Percentiles rank a stretch among this genome's conserved stretches.
Evolutionary conservation across 1,140 invertebrate species (phyloP).

Genomic region (Dreissena polymorpha): DNA sequence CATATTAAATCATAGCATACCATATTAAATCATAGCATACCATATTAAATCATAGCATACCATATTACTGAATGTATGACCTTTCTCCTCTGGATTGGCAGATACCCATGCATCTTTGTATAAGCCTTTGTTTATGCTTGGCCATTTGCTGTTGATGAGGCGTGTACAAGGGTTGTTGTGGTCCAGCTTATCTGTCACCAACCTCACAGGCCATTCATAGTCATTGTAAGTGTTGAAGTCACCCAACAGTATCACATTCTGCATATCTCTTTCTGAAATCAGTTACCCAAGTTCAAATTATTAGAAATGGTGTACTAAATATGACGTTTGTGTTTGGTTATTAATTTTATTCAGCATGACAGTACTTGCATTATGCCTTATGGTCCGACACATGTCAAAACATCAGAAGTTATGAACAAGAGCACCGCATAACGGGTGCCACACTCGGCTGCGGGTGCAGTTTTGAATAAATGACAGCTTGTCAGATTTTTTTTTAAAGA

Average conservation of each 20-base stretch:
- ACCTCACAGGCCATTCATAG: constrained; percentile 63
- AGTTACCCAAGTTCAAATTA: constrained; percentile 3
- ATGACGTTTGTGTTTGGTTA: no score
- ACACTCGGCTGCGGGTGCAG: no score
- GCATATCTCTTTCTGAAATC: constrained; percentile 60
- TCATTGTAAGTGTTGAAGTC: constrained; percentile 73
- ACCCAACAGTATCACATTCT: constrained; percentile 67
- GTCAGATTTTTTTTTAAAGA: no score
- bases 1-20: no score
- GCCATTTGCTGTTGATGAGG: no score
- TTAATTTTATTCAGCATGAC: no score
- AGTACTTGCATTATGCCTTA: background rate
- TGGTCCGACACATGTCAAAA: background rate
- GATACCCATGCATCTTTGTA: constrained; percentile 55
- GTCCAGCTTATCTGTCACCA: constrained; percentile 54
- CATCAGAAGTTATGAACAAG: background rate
- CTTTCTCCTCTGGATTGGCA: constrained; percentile 41
- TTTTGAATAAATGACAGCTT: no score
- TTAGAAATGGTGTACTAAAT: background rate
- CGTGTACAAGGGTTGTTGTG: constrained; percentile 22
- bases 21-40: no score
- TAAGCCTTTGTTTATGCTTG: background rate
- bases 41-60: constrained; percentile 46
- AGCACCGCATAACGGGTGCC: no score
- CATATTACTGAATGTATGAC: constrained; percentile 74